These are phyloP conservation scores for Ciconia maguari DNA, from an alignment of 2,113 vertebrate genomes.

Conservation along the genomic window DNA sequence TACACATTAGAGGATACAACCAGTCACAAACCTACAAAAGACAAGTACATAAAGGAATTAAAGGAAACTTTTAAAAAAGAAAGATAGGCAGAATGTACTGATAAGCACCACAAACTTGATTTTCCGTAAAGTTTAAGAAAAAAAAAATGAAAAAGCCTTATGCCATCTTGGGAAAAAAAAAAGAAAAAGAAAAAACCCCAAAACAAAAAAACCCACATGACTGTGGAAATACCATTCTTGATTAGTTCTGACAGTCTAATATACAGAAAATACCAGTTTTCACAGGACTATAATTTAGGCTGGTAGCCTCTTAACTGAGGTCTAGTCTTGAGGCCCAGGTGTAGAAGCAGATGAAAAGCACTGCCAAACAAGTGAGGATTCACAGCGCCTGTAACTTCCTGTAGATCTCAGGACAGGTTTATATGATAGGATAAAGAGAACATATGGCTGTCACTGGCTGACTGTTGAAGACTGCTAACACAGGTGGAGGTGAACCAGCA, in stretches of 20 bases:
- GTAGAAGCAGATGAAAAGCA: neutral
- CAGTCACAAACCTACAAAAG: conserved; percentile 91
- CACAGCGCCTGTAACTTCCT: neutral
- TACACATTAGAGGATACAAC: conserved; percentile 91
- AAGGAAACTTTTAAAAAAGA: neutral
- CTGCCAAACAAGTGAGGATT: neutral
- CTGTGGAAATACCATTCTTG: neutral
- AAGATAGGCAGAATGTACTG: neutral
- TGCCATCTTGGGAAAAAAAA: neutral
- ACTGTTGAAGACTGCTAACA: neutral
- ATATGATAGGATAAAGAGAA: neutral
- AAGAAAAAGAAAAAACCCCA: neutral
- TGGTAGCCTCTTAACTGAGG: neutral
- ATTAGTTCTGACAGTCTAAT: neutral
- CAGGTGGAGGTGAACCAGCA: neutral
- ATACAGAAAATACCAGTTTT: neutral
- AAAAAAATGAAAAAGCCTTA: neutral
- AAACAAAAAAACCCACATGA: rapidly evolving
- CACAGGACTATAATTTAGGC: neutral
- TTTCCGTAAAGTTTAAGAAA: neutral
- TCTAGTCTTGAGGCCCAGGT: neutral
- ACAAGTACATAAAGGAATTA: neutral
- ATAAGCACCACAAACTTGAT: neutral
- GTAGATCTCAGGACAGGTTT: neutral
- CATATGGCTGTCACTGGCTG: rapidly evolving